These are phyloP conservation scores for Ormyrus pomaceus DNA, from an alignment of 2,888 invertebrate species.

Conservation along the genomic window DNA sequence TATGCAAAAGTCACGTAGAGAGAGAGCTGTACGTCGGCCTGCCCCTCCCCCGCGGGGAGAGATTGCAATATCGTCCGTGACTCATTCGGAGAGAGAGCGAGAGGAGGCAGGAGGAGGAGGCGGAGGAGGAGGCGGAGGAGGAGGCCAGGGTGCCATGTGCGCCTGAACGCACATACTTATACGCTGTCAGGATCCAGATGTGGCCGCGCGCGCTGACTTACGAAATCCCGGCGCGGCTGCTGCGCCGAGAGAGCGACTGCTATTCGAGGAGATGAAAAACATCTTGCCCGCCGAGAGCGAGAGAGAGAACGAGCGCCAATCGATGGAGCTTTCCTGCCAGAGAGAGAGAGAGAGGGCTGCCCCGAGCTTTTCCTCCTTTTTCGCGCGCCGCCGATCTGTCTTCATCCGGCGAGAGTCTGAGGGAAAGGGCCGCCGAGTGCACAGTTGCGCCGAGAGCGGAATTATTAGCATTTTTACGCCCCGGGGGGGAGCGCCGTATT, in stretches of 20 bases:
- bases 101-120: not conserved
- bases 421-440: not conserved
- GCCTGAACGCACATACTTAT: constrained; percentile 57
- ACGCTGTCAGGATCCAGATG: constrained; percentile 60
- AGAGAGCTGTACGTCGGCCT: not conserved
- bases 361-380: not conserved
- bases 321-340: constrained; percentile 31
- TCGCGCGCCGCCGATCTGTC: constrained; percentile 37
- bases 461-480: constrained; percentile 47
- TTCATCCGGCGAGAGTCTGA: constrained; percentile 31
- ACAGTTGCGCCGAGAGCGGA: not conserved
- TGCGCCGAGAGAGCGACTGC: constrained; percentile 16
- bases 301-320: constrained; percentile 27
- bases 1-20: constrained; percentile 42
- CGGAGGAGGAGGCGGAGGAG: not conserved
- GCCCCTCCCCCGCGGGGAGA: not conserved
- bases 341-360: constrained; percentile 19
- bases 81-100: constrained; percentile 48
- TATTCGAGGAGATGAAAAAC: constrained; percentile 54
- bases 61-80: constrained; percentile 57
- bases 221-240: constrained; percentile 53
- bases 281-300: constrained; percentile 38
- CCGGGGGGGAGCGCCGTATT: no score
- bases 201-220: constrained; percentile 53
- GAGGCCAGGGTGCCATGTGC: constrained; percentile 58